Conservation (phyloP, 2,888 invertebrate genomes). For the Dione vanillae region DNA sequence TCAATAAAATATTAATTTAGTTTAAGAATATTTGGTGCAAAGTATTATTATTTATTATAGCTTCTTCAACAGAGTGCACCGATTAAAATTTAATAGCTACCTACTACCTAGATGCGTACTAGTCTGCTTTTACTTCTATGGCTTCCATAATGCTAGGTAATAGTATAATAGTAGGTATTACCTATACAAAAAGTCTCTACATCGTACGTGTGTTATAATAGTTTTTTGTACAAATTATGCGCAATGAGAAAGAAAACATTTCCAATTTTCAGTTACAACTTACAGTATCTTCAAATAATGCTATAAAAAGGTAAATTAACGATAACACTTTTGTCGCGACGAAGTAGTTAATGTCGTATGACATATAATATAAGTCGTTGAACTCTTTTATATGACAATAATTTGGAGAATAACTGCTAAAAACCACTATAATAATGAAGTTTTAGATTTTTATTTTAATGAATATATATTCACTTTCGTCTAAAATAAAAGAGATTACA, state of each 20-base stretch:
- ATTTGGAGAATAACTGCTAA: slow-evolving; percentile 17
- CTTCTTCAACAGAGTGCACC: not conserved
- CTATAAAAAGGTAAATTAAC: not conserved
- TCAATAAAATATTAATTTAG: no score
- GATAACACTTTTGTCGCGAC: slow-evolving; percentile 15
- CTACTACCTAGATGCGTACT: not conserved
- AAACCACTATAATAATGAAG: slow-evolving; percentile 7
- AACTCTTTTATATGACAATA: slow-evolving; percentile 67
- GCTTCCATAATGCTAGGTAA: not conserved
- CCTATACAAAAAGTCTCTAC: not conserved
- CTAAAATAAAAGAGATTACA: no score
- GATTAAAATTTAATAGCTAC: slow-evolving; percentile 2
- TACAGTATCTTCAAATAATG: not conserved
- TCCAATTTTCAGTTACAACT: no score
- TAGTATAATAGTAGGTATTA: slow-evolving; percentile 13
- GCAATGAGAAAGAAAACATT: no score
- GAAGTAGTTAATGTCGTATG: slow-evolving; percentile 13
- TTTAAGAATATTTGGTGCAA: not conserved
- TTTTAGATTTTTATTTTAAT: slow-evolving; percentile 5
- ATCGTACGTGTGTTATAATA: not conserved
- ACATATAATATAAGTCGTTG: slow-evolving; percentile 62
- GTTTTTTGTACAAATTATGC: not conserved
- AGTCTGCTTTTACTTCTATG: slow-evolving; percentile 6
- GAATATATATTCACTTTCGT: not conserved
- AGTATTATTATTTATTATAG: not conserved